Base-by-base conservation (phyloP, 2,113 vertebrate genomes). In the Phrynosoma platyrhinos region DNA sequence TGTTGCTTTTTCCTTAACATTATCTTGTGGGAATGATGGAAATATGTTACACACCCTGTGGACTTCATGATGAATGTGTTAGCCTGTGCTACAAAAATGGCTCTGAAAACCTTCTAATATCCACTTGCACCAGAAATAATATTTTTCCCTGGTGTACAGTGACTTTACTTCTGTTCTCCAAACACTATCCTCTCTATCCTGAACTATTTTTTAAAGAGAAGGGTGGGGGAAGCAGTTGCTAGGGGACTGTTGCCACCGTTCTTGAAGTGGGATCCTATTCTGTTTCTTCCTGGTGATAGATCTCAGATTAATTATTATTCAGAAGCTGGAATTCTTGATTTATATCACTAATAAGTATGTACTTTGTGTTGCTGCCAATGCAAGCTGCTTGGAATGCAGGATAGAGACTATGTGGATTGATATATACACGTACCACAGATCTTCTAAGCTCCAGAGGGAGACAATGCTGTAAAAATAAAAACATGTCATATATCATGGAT, bases 331-430 rank as follows among this genome's bases (percentile, higher is more conserved):
- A 95, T 81, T 79, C 84, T 93, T 96, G 92, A 96, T 96, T 96
- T 96, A 94, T 95, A 91, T 95, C 89, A 91, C 92, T 95, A 95
- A 93, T 95, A 97, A 96, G 87, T 85, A 93, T 36, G 92, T 95
- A 94, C 88, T 89, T 93, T 93, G 91, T 95, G 91, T 92, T 91
- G 82, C 79, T 94, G 93, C 91, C 86, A 84, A 30, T 42, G 78
- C 85, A 89, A 87, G 79, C 87, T 79, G 4, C 82, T 96, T 82
- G 88, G 92, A 94, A 95, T 94, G 87, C 91, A 87, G n/a, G 84
- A 93, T 93, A 58, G 3, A 79, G 83, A 42, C 74, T 85, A 78
- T 81, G 85, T 32, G n/a, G 96, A 94, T 71, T 81, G 66, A 92
- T 93, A 92, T 89, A 82, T 89, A 82, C 79, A 47, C 21, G 14